A percentile compares a stretch with the other conserved stretches of the same genome.
phyloP scores from a whole-genome alignment of 2,797 vertebrate species.

The Syngnathus acus region DNA sequence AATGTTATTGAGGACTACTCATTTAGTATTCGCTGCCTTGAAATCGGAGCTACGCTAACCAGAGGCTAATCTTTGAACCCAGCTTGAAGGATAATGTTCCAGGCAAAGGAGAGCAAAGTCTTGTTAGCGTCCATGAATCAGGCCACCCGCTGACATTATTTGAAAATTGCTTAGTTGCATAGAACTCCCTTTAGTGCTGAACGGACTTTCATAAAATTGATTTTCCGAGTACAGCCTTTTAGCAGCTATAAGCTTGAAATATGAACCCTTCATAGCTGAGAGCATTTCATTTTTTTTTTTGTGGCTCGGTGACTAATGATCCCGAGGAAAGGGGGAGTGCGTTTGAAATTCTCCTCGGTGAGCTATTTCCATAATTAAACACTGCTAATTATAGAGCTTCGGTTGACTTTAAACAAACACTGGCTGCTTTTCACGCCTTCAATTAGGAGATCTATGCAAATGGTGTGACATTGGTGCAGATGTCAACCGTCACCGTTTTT shows the following conservation, averaged over 20 bases:
- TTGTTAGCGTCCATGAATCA: constrained; percentile 86
- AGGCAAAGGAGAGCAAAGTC: constrained; percentile 81
- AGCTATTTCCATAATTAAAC: constrained; percentile 99
- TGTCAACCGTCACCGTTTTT: constrained; percentile 36
- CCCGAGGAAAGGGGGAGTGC: constrained; percentile 78
- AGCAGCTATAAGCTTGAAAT: constrained; percentile 98
- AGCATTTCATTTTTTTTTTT: constrained; percentile 85
- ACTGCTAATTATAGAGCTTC: constrained; percentile 94
- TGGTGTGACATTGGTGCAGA: constrained; percentile 71
- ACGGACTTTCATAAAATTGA: constrained; percentile 99
- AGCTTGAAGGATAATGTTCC: constrained; percentile 81
- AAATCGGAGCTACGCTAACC: constrained; percentile 74
- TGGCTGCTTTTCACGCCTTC: constrained; percentile 74
- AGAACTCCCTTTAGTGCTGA: constrained; percentile 91
- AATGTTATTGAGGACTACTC: constrained; percentile 51
- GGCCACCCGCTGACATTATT: constrained; percentile 80
- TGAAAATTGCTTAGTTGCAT: constrained; percentile 97
- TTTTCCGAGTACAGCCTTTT: constrained; percentile 98
- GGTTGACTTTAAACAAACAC: constrained; percentile 91
- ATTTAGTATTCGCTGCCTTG: constrained; percentile 61
- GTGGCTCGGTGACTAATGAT: constrained; percentile 92
- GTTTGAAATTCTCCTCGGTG: constrained; percentile 89
- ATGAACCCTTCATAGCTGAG: constrained; percentile 97
- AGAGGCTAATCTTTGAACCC: constrained; percentile 79
- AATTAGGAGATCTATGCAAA: constrained; percentile 83